Evolutionary conservation across 1,140 invertebrate genomes (phyloP).

Genomic region (Drosophila dunni): DNA sequence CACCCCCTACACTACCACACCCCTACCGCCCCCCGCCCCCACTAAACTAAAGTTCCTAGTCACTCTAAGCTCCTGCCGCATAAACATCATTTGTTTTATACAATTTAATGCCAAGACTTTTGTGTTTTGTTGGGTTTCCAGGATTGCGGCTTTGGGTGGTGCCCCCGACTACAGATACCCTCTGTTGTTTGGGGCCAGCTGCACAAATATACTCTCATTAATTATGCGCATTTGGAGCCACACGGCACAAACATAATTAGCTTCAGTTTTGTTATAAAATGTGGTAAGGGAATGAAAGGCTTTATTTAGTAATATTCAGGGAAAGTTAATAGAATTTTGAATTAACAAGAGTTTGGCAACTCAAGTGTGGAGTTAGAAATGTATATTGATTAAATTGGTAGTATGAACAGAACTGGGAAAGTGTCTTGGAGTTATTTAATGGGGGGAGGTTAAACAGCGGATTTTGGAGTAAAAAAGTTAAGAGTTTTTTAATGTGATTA

Average conservation of each 20-base stretch:
- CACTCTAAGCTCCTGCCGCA: constrained; percentile 64
- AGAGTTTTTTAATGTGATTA: too few species aligned
- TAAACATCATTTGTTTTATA: constrained; percentile 74
- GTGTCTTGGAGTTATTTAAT: neutral
- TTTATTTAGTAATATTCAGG: neutral
- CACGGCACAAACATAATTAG: constrained; percentile 44
- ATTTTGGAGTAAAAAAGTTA: too few species aligned
- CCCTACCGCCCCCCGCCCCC: too few species aligned
- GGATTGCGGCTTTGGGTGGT: constrained; percentile 4
- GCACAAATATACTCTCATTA: constrained; percentile 68
- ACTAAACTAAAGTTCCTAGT: constrained; percentile 52
- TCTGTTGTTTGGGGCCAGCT: constrained; percentile 46
- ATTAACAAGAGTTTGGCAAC: constrained; percentile 50
- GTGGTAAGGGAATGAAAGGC: neutral
- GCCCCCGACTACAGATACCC: neutral
- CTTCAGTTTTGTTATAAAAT: constrained; percentile 18
- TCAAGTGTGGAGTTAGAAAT: constrained; percentile 6
- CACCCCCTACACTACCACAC: neutral
- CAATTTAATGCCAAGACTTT: constrained; percentile 45
- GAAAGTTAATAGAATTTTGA: constrained; percentile 65
- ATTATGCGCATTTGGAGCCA: constrained; percentile 65
- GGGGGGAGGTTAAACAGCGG: too few species aligned
- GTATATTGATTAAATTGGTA: constrained; percentile 7
- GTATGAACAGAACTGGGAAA: neutral
- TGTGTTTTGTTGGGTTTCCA: constrained; percentile 46